Percentiles rank a stretch among this genome's conserved stretches.
phyloP scores from a whole-genome alignment of 2,113 vertebrate genomes.

The Mirounga angustirostris region DNA sequence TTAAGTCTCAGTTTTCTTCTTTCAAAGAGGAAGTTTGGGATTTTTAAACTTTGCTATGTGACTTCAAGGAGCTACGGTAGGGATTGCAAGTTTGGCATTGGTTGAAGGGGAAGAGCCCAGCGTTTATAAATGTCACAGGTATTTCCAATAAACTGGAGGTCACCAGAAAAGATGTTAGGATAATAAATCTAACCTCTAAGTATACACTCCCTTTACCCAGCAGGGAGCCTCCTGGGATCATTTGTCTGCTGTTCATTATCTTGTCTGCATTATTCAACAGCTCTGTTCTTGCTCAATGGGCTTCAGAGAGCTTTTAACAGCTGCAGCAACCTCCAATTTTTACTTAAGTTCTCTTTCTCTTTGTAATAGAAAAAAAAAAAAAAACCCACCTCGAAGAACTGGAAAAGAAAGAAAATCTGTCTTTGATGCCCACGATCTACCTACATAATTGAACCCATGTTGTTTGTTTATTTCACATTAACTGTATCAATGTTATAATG shows the following conservation, averaged over 20 bases:
- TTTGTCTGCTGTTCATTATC: constrained; percentile 89
- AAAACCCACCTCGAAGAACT: background rate
- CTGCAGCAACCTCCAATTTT: constrained; percentile 88
- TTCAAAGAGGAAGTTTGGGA: constrained; percentile 1
- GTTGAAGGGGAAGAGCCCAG: constrained; percentile 64
- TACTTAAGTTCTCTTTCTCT: constrained; percentile 84
- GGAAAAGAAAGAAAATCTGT: constrained; percentile 70
- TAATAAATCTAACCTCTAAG: constrained; percentile 91
- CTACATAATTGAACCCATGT: constrained; percentile 65
- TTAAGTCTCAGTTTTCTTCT: constrained; percentile 49
- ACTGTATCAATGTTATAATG: background rate
- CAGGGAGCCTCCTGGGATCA: constrained; percentile 85
- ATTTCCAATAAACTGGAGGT: constrained; percentile 91
- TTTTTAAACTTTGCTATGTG: background rate
- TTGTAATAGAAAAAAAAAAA: constrained; percentile 50
- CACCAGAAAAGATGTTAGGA: constrained; percentile 88
- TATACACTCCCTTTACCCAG: constrained; percentile 87
- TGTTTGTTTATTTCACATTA: constrained; percentile 53
- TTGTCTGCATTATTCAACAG: constrained; percentile 92
- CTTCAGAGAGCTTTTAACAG: constrained; percentile 91
- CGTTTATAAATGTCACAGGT: constrained; percentile 88
- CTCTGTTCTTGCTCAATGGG: constrained; percentile 88
- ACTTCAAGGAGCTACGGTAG: constrained; percentile 18
- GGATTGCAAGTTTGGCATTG: constrained; percentile 41
- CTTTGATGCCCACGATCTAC: constrained; percentile 66